Evolutionary conservation across 92 coral and sea anemone species (phyloP).

Genomic region (Diadumene lineata): DNA sequence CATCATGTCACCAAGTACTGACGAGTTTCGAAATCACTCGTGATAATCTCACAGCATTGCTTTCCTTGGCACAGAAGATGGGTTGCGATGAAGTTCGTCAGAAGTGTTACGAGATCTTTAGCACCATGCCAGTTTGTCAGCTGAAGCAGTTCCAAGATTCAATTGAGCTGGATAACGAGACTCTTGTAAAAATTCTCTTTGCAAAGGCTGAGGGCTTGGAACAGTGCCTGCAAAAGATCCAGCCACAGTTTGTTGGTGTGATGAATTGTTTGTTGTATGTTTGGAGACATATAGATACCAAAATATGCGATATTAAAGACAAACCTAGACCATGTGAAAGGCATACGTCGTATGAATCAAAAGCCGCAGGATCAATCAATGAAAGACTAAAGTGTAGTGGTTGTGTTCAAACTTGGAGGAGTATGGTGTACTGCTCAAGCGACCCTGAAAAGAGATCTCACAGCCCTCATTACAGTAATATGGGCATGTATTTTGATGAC

Average conservation of each 20-base stretch:
- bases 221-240: background rate
- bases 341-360: background rate
- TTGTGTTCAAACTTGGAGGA: background rate
- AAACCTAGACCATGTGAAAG: background rate
- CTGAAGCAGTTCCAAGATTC: background rate
- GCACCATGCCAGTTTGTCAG: background rate
- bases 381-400: background rate
- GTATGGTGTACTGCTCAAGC: too few relatives aligned
- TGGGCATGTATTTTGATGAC: background rate
- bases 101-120: background rate
- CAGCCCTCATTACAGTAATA: background rate
- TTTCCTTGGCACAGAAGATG: background rate
- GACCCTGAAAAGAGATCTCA: background rate
- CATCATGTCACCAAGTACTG: background rate
- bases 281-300: background rate
- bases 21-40: background rate
- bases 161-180: background rate
- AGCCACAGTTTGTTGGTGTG: background rate
- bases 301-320: background rate
- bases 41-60: background rate
- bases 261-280: background rate
- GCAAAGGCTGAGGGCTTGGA: background rate
- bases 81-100: background rate
- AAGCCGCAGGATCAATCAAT: background rate
- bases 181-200: background rate